These are phyloP conservation scores for Sinhomidia bicolor DNA, from an alignment of 2,888 invertebrate genomes.

Conservation along the genomic window DNA sequence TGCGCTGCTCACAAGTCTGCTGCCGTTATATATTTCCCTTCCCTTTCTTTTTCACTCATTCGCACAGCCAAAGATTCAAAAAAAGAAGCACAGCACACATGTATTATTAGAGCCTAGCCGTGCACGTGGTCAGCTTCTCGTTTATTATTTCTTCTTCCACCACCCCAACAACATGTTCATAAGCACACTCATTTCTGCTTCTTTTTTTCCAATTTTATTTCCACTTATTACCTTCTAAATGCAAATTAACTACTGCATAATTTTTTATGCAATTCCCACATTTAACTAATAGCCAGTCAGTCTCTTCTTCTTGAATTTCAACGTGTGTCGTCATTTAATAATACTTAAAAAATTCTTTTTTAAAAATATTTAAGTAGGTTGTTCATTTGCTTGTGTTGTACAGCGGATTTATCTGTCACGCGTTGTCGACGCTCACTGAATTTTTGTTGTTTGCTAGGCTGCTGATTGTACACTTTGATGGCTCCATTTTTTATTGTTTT, in stretches of 20 bases:
- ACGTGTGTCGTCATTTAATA: not conserved
- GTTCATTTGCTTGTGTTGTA: not conserved
- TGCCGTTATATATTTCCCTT: constrained; percentile 4
- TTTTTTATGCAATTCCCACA: too few relatives aligned
- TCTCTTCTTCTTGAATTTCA: too few relatives aligned
- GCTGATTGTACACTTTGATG: not conserved
- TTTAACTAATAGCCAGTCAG: too few relatives aligned
- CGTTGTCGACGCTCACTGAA: not conserved
- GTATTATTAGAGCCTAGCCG: not conserved
- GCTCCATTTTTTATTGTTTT: constrained; percentile 33
- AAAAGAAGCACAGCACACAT: too few relatives aligned
- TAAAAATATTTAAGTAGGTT: constrained; percentile 11
- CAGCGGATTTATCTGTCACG: constrained; percentile 43
- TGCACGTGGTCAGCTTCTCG: not conserved
- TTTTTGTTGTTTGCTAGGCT: not conserved
- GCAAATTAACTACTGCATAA: too few relatives aligned
- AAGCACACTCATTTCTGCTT: not conserved
- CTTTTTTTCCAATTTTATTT: too few relatives aligned
- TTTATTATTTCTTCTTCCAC: too few relatives aligned
- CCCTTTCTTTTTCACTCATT: constrained; percentile 5
- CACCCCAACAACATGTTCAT: too few relatives aligned
- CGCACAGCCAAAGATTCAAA: too few relatives aligned
- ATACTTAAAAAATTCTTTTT: too few relatives aligned
- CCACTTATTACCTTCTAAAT: too few relatives aligned
- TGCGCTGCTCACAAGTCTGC: not conserved